Evolutionary conservation across 1,140 invertebrate genomes (phyloP), one percentile per base, ranked within the genome.

Genomic region (Amphibalanus amphitrite): DNA sequence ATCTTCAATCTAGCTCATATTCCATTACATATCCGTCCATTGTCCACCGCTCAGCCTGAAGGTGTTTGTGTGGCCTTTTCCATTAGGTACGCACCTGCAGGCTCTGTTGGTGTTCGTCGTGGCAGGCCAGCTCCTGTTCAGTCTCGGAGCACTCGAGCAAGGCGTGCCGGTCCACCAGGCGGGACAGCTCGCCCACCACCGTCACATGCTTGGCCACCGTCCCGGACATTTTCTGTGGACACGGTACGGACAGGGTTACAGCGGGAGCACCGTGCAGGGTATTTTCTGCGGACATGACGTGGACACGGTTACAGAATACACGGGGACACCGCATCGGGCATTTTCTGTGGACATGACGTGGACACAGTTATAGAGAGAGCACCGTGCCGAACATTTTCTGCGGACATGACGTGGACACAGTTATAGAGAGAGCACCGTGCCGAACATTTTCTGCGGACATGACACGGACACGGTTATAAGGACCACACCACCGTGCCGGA

Each of bases 181-280:
- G 85, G 6, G 94, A 97, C 68, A 99, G 80, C 82, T 98, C 95
- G 25, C 94, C 93, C 68, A 99, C 91, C 69, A 99, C 86, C 15
- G 92, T 95, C 29, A 99, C 90, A 82, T 99, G 97, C 82, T 98
- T 98, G 1, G 93, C 89, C 20, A 99, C 95, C 4, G 95, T 97
- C 29, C 96, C 96, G 0, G 93, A 97, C 87, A 98, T 94, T 88
- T 98, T 98, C 84, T 90, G 83, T 73, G n/a, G 86, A 86, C 74
- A 38, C 33, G 15, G n/a, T n/a, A n/a, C n/a, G n/a, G n/a, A n/a
- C n/a, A n/a, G n/a, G n/a, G n/a, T n/a, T n/a, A n/a, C n/a, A n/a
- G n/a, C n/a, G n/a, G n/a, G n/a, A n/a, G n/a, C n/a, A n/a, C n/a
- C n/a, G n/a, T n/a, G n/a, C n/a, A n/a, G n/a, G n/a, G n/a, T n/a